Base-by-base conservation (phyloP, 1,140 invertebrate genomes). In the Habropoda laboriosa region DNA sequence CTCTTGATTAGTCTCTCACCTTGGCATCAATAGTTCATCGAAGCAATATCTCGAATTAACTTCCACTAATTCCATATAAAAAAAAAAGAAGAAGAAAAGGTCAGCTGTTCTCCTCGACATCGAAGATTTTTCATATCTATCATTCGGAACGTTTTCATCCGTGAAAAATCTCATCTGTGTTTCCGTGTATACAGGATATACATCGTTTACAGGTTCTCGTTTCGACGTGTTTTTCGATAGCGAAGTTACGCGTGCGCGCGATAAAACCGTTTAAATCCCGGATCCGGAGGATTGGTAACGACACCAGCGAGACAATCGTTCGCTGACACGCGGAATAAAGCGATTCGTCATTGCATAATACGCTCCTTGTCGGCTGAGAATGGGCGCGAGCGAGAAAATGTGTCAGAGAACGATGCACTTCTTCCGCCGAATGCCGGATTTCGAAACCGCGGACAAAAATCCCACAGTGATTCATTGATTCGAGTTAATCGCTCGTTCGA, bases 391-490 rank as follows among this genome's bases (percentile, higher is more conserved):
- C 18, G 35, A n/a, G n/a, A n/a, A n/a, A n/a, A n/a, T n/a, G n/a
- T n/a, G n/a, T n/a, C n/a, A n/a, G n/a, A n/a, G n/a, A n/a, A 6
- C 60, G 35, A 35, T 42, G 68, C 61, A 35, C 58, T 74, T 49
- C 21, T 74, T 67, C 45, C 42, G n/a, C 24, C 12, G 40, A 10
- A 18, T 35, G 51, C 32, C 24, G n/a, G 21, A 61, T 79, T 61
- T 79, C 58, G 68, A 63, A 73, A 79, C 45, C n/a, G 40, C 53
- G 16, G 18, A 40, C 16, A 63, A 63, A 73, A 79, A 73, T 61
- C 45, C 47, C 24, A 40, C 27, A n/a, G 10, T 63, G 68, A 73
- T 21, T 63, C 77, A 72, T 42, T 30, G 55, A 60, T 63, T 40
- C 55, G 12, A 32, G 21, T 21, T 73, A 73, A 79, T 79, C 47